A percentile compares a stretch with the other conserved stretches of the same genome.
Conservation (phyloP, 2,797 vertebrate genomes). For the Malurus splendens region DNA sequence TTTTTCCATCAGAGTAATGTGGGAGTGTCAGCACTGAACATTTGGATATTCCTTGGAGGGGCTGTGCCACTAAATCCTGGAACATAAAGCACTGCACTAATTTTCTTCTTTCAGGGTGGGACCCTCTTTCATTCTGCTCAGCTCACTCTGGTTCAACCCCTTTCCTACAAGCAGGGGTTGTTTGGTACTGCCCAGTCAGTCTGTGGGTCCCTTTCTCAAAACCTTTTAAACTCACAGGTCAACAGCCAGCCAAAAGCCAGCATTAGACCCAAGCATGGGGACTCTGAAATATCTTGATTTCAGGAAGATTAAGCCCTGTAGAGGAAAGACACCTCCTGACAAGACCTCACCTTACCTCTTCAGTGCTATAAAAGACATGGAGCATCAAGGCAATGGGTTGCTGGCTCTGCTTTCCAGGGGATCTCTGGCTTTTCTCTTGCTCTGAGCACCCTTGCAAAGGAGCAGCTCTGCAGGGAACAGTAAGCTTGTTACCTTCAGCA, state of each 20-base stretch:
- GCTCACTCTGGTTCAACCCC: neutral
- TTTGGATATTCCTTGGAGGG: neutral
- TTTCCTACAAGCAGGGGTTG: neutral
- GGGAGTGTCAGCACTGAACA: neutral
- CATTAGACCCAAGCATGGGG: neutral
- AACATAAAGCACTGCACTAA: neutral
- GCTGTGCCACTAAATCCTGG: neutral
- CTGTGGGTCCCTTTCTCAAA: neutral
- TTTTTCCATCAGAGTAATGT: neutral
- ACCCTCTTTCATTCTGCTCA: neutral
- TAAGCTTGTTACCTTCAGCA: neutral
- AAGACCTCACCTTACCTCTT: neutral
- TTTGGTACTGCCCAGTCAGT: neutral
- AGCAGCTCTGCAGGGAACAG: neutral
- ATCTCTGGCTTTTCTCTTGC: neutral
- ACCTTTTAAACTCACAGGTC: neutral
- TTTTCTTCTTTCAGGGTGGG: neutral
- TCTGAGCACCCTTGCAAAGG: neutral
- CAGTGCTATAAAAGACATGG: neutral
- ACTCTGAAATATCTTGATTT: neutral
- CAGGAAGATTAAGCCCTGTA: neutral
- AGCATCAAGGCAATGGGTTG: neutral
- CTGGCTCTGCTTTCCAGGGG: neutral
- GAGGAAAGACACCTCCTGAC: neutral
- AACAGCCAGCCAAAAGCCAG: neutral